Percentiles rank a stretch among this genome's conserved stretches.
Evolutionary conservation across 2,797 vertebrate species (phyloP).

Genomic region (Lerista edwardsae): DNA sequence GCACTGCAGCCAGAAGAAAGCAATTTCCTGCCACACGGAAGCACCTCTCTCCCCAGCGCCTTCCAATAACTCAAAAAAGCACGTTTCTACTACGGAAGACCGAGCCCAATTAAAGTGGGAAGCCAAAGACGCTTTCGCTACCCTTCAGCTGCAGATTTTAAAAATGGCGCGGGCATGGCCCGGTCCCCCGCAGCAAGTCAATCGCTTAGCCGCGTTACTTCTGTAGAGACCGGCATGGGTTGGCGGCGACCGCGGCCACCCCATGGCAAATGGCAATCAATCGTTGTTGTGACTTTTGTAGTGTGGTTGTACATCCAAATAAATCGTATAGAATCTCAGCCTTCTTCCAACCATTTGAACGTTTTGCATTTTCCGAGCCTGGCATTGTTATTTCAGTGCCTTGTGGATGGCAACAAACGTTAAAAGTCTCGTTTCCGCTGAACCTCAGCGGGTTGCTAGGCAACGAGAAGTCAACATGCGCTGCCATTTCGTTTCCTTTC

Average conservation of each 20-base stretch:
- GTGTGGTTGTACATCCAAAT: background rate
- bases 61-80: too few relatives aligned
- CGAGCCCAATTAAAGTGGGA: too few relatives aligned
- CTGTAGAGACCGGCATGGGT: background rate
- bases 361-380: too few relatives aligned
- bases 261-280: too few relatives aligned
- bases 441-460: slow-evolving; percentile 36
- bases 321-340: background rate
- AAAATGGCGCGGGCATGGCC: background rate
- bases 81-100: too few relatives aligned
- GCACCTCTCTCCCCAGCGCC: too few relatives aligned
- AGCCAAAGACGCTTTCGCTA: too few relatives aligned
- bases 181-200: too few relatives aligned
- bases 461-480: slow-evolving; percentile 52
- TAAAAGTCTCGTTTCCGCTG: accelerated
- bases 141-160: background rate
- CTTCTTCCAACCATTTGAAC: too few relatives aligned
- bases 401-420: accelerated
- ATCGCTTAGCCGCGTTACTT: background rate
- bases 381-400: accelerated
- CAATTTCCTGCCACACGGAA: too few relatives aligned
- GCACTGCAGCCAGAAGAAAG: too few relatives aligned
- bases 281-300: background rate
- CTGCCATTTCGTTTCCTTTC: slow-evolving; percentile 6
- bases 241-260: background rate